Conservation (phyloP, 2,797 vertebrate genomes). For the Alcedo quadribrachys region DNA sequence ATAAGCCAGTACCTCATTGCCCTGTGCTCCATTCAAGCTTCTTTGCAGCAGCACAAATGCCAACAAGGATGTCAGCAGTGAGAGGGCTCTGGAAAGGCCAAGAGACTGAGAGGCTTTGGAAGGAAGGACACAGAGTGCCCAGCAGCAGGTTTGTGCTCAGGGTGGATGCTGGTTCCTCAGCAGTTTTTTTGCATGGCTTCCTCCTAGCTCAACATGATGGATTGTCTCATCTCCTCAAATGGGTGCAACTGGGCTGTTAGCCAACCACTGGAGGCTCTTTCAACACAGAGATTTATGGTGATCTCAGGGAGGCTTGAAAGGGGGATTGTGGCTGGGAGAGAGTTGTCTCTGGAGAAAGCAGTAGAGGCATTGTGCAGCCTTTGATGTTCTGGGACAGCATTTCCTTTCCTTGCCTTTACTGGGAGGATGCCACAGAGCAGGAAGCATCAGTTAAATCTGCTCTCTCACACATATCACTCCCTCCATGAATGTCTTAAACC, state of each 20-base stretch:
- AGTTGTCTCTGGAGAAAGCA: neutral
- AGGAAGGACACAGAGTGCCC: neutral
- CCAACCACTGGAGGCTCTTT: neutral
- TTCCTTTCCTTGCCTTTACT: neutral
- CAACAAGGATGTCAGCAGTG: neutral
- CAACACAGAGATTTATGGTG: neutral
- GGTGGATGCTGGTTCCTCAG: neutral
- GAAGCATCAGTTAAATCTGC: neutral
- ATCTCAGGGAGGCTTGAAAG: neutral
- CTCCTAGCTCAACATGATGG: neutral
- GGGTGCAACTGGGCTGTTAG: neutral
- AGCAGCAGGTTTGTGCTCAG: neutral
- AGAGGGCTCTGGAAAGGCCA: neutral
- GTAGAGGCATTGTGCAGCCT: neutral
- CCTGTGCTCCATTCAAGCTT: fast-evolving
- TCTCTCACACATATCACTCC: neutral
- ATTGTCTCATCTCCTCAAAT: neutral
- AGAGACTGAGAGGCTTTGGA: neutral
- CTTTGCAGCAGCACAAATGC: neutral
- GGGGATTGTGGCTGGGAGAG: neutral
- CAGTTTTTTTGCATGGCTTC: neutral
- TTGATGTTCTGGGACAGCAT: neutral
- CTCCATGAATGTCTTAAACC: neutral
- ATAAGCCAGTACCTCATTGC: neutral
- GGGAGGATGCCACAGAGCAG: neutral